phyloP scores from a whole-genome alignment of 2,888 invertebrate species.

The Drymonia ruficornis region DNA sequence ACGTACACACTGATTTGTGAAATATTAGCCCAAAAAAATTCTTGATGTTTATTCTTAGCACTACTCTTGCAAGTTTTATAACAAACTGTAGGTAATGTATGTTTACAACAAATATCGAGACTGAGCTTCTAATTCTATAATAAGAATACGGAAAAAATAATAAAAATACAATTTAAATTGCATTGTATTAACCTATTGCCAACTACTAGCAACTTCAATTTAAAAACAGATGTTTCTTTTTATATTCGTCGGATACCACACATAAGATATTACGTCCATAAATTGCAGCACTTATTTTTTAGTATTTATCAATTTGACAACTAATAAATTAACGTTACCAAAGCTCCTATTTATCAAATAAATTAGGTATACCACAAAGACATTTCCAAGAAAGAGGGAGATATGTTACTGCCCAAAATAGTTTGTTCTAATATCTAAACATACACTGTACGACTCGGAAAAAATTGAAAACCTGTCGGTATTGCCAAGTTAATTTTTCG shows the following conservation, averaged over 20 bases:
- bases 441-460: no score
- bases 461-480: no score
- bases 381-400: no score
- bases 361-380: no score
- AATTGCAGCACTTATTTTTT: neutral
- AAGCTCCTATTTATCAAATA: neutral
- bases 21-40: neutral
- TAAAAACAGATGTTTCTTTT: neutral
- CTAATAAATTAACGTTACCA: neutral
- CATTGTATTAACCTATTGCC: neutral
- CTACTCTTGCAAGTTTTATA: neutral
- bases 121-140: neutral
- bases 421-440: no score
- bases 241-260: neutral
- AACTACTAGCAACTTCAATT: neutral
- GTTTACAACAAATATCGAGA: neutral
- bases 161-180: neutral
- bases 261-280: neutral
- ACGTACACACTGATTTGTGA: neutral
- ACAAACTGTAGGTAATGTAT: neutral
- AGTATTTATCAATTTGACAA: neutral
- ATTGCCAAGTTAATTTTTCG: no score
- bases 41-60: no score
- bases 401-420: no score
- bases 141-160: neutral